A percentile compares a stretch with the other conserved stretches of the same genome.
Conservation (phyloP, 1,140 invertebrate genomes). For the Megalonaias nervosa region DNA sequence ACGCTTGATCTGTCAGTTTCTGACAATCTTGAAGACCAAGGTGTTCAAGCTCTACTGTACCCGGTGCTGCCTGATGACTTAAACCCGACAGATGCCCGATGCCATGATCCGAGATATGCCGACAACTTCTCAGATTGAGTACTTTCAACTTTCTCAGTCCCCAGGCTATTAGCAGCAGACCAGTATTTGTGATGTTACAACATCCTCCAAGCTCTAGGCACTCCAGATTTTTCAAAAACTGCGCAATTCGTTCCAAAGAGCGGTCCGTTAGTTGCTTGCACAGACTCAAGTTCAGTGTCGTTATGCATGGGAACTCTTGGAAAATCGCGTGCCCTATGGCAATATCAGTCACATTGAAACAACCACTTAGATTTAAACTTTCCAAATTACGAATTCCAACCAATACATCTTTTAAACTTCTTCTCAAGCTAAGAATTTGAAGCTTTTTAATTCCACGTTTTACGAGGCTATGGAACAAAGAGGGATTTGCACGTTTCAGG, state of each 20-base stretch:
- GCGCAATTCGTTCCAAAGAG: slow-evolving; percentile 85
- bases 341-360: slow-evolving; percentile 90
- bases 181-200: slow-evolving; percentile 89
- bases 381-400: slow-evolving; percentile 88
- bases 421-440: slow-evolving; percentile 88
- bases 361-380: slow-evolving; percentile 91
- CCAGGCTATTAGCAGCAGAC: slow-evolving; percentile 87
- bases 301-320: slow-evolving; percentile 81
- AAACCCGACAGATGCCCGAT: slow-evolving; percentile 89
- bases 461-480: slow-evolving; percentile 88
- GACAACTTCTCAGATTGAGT: slow-evolving; percentile 91
- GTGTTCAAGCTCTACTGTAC: slow-evolving; percentile 80
- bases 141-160: slow-evolving; percentile 86
- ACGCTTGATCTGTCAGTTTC: slow-evolving; percentile 90
- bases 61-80: slow-evolving; percentile 77
- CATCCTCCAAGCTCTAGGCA: slow-evolving; percentile 92
- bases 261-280: slow-evolving; percentile 96
- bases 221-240: slow-evolving; percentile 89
- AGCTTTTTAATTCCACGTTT: slow-evolving; percentile 89
- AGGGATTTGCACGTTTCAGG: slow-evolving; percentile 85
- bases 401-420: slow-evolving; percentile 89
- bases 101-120: slow-evolving; percentile 91
- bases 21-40: slow-evolving; percentile 95
- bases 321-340: slow-evolving; percentile 87
- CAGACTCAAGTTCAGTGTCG: slow-evolving; percentile 87